Base-by-base conservation (phyloP, 1,140 invertebrate genomes). In the Portunus trituberculatus region DNA sequence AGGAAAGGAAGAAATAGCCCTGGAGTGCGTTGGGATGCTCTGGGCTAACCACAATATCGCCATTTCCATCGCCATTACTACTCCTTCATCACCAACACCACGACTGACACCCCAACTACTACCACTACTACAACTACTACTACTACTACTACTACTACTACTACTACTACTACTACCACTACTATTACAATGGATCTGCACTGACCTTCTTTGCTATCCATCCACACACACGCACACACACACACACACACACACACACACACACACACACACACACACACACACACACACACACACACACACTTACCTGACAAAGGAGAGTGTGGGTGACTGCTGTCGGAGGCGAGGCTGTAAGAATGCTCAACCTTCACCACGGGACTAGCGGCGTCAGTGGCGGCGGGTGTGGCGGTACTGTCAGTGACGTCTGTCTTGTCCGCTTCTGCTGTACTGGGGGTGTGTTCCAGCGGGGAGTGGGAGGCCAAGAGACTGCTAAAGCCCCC, bases 301-400 rank as follows among this genome's bases (percentile, higher is more conserved):
- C 25, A 89, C 90, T 84, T 29, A 95, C 94, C 94, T 86, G 94
- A 95, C n/a, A 95, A 89, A 4, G 94, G 89, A 25, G 94, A 91
- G 45, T 82, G 46, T 0, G 94, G 45, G 6, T 91, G 46, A 6
- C 14, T 20, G 39, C 93, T 48, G 16, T 94, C 93, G 7, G 84
- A 46, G n/a, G 59, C 7, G 20, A 95, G 94, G 46, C 94, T 95
- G 90, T 95, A 95, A 46, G 94, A 95, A 29, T 95, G 94, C 29
- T 95, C 94, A 46, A 92, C 90, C 90, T 95, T 95, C 45, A 95
- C 94, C 0, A 20, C 83, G 16, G 94, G 94, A 8, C 39, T 32
- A 3, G 82, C 29, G 48, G 31, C 4, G 12, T 52, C 46, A 0
- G 48, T 14, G 45, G 45, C 32, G 8, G 89, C 89, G 0, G 29